A percentile compares a stretch with the other conserved stretches of the same genome.
Conservation (phyloP, 2,113 vertebrate species). For the Cnemophilus loriae region DNA sequence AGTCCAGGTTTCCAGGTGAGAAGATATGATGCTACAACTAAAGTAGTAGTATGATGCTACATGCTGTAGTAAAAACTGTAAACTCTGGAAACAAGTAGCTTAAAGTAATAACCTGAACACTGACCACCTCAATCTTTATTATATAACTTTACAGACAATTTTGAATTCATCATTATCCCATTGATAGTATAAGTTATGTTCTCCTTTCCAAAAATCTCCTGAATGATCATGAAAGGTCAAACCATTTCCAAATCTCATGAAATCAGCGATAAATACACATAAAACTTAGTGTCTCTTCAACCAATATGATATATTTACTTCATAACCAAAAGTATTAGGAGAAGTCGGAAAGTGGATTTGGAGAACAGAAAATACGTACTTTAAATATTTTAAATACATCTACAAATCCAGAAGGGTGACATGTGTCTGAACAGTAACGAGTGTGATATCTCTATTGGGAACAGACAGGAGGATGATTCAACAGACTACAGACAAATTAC, state of each 20-base stretch:
- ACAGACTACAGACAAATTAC: neutral
- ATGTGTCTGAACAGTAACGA: neutral
- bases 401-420: neutral
- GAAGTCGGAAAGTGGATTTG: neutral
- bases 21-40: too few relatives aligned
- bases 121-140: neutral
- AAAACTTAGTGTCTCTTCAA: neutral
- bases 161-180: neutral
- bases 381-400: neutral
- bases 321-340: neutral
- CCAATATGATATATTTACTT: neutral
- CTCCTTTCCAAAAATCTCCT: neutral
- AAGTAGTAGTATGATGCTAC: too few relatives aligned
- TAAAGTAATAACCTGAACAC: neutral
- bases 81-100: neutral
- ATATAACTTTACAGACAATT: neutral
- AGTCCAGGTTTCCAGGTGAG: neutral
- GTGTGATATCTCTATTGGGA: neutral
- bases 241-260: slow-evolving; percentile 11
- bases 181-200: neutral
- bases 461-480: neutral
- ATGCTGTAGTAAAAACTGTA: neutral
- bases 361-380: neutral
- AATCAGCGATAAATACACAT: slow-evolving; percentile 40
- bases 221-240: neutral